Percentiles rank a stretch among this genome's conserved stretches.
These are phyloP conservation scores for Procambarus clarkii DNA, from an alignment of 1,140 invertebrate genomes.

Conservation along the genomic window DNA sequence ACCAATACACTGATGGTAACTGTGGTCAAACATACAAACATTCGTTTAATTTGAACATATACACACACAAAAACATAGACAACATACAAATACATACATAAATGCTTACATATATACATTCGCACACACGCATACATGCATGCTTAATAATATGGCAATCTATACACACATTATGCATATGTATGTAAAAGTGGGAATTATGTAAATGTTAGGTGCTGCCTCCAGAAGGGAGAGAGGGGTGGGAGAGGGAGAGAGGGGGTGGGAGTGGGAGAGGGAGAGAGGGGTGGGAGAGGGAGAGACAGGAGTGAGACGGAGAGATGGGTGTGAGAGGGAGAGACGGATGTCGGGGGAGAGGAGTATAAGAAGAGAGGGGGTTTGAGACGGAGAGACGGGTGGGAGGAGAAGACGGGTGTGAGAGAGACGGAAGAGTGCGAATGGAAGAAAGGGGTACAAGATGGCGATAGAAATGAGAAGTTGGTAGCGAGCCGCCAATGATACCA, in stretches of 20 bases:
- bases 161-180: neutral
- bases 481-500: too few species aligned
- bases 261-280: too few species aligned
- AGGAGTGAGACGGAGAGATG: neutral
- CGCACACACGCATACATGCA: neutral
- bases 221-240: neutral
- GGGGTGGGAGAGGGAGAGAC: too few species aligned
- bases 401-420: neutral
- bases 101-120: neutral
- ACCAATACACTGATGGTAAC: too few species aligned
- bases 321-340: neutral
- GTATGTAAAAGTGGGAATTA: conserved; percentile 1
- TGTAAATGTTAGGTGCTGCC: neutral
- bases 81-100: neutral
- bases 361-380: neutral
- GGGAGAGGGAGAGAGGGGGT: too few species aligned
- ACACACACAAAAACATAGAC: too few species aligned
- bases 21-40: neutral
- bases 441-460: too few species aligned
- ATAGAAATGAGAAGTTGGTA: too few species aligned
- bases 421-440: neutral
- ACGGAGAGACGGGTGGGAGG: neutral
- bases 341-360: neutral
- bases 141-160: neutral
- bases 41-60: too few species aligned